These are phyloP conservation scores for Porites australiensis DNA, from an alignment of 64 coral and sea anemone species.

Conservation along the genomic window DNA sequence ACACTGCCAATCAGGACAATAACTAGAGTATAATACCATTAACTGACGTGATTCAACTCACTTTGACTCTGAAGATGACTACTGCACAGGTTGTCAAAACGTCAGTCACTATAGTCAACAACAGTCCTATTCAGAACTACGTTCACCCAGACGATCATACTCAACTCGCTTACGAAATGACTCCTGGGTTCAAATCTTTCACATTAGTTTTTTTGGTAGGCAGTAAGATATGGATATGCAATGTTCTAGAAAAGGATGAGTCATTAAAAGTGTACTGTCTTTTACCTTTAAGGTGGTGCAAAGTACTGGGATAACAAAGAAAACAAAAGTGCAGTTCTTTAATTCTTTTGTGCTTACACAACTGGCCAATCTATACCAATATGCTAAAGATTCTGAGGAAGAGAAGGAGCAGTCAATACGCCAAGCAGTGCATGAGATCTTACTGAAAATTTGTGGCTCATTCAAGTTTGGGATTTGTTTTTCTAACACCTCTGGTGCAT, in stretches of 20 bases:
- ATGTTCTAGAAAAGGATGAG: background rate
- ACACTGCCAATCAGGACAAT: no score
- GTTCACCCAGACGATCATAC: no score
- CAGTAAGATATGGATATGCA: background rate
- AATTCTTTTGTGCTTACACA: slow-evolving; percentile 70
- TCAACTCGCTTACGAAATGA: no score
- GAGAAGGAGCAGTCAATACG: background rate
- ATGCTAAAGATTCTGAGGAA: slow-evolving; percentile 34
- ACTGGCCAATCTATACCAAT: slow-evolving; percentile 70
- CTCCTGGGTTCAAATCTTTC: no score
- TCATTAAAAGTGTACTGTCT: background rate
- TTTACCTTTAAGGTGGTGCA: slow-evolving; percentile 68
- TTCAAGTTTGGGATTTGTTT: slow-evolving; percentile 95
- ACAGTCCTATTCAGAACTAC: no score
- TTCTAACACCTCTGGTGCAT: slow-evolving; percentile 58
- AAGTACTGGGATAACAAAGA: slow-evolving; percentile 75
- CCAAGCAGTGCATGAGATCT: slow-evolving; percentile 56
- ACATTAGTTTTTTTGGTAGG: no score
- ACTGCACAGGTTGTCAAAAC: no score
- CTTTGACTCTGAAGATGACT: no score
- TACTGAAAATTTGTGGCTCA: slow-evolving; percentile 77
- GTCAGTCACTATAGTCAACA: no score
- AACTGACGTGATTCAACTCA: no score
- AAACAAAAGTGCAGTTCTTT: slow-evolving; percentile 86
- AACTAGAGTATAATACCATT: no score